Evolutionary conservation across 2,797 vertebrate species (phyloP).

Genomic region (Spheniscus humboldti): DNA sequence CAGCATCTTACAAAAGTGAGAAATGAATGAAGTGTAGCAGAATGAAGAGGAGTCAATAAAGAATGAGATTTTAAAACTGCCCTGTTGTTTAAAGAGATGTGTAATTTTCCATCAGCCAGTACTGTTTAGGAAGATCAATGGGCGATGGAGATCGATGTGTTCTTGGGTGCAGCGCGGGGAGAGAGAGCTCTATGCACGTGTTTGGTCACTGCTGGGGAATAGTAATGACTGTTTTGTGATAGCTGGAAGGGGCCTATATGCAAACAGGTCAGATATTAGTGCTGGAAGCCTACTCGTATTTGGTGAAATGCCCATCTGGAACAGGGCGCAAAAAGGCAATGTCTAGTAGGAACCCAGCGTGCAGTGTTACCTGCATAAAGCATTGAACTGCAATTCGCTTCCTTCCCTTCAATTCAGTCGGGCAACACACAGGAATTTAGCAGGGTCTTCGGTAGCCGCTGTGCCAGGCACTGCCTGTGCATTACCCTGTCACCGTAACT

Average conservation of each 20-base stretch:
- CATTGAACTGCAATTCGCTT: fast-evolving
- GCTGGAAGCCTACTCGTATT: neutral
- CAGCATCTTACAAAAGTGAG: neutral
- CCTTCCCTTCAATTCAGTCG: fast-evolving
- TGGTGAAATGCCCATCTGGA: neutral
- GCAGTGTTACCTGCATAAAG: neutral
- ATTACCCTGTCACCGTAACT: fast-evolving
- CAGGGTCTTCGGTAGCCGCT: fast-evolving
- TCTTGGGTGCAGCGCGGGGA: neutral
- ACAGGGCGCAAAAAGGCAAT: neutral
- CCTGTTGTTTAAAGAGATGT: neutral
- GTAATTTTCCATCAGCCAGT: neutral
- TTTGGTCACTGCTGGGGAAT: neutral
- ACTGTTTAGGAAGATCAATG: neutral
- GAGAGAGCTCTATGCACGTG: neutral
- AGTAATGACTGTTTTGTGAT: neutral
- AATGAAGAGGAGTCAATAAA: neutral
- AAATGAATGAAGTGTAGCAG: neutral
- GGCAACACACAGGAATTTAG: fast-evolving
- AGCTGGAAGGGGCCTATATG: neutral
- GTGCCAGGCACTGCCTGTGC: neutral
- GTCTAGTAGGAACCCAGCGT: neutral
- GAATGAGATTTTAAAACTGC: neutral
- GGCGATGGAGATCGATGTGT: neutral
- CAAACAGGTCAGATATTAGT: too few relatives aligned